A percentile compares a stretch with the other conserved stretches of the same genome.
Evolutionary conservation across 2,888 invertebrate species (phyloP).

Genomic region (Pasiphila rectangulata): DNA sequence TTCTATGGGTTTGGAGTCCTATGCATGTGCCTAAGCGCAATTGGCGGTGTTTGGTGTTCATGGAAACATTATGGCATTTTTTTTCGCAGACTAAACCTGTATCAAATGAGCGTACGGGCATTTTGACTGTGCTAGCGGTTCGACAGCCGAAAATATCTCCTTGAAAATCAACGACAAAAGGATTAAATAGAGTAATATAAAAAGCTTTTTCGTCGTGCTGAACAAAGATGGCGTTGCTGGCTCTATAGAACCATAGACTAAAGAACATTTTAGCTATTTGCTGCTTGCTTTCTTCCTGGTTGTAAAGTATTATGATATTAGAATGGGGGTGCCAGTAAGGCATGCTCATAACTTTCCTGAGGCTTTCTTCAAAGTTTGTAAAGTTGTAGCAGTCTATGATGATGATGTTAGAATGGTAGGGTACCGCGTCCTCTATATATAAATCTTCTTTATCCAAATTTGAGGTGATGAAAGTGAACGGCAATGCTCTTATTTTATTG

Average conservation of each 20-base stretch:
- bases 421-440: conserved; percentile 47
- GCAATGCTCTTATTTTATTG: conserved; percentile 38
- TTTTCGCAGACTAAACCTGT: conserved; percentile 52
- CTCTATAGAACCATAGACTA: conserved; percentile 58
- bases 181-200: conserved; percentile 47
- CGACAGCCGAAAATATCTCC: conserved; percentile 54
- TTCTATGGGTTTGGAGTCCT: conserved; percentile 43
- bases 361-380: conserved; percentile 49
- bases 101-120: conserved; percentile 45
- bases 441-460: conserved; percentile 44
- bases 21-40: conserved; percentile 61
- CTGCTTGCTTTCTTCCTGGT: conserved; percentile 39
- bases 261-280: conserved; percentile 54
- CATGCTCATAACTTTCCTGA: conserved; percentile 42
- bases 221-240: conserved; percentile 50
- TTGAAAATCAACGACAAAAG: conserved; percentile 46
- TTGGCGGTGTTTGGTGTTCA: conserved; percentile 46
- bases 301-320: conserved; percentile 51
- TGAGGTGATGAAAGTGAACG: conserved; percentile 44
- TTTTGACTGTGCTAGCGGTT: conserved; percentile 49
- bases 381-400: conserved; percentile 48
- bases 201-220: conserved; percentile 45
- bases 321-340: conserved; percentile 62
- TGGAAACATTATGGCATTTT: conserved; percentile 53
- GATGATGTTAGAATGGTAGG: conserved; percentile 51